These are phyloP conservation scores for Horisme vitalbata DNA, from an alignment of 2,888 invertebrate species.

Conservation along the genomic window DNA sequence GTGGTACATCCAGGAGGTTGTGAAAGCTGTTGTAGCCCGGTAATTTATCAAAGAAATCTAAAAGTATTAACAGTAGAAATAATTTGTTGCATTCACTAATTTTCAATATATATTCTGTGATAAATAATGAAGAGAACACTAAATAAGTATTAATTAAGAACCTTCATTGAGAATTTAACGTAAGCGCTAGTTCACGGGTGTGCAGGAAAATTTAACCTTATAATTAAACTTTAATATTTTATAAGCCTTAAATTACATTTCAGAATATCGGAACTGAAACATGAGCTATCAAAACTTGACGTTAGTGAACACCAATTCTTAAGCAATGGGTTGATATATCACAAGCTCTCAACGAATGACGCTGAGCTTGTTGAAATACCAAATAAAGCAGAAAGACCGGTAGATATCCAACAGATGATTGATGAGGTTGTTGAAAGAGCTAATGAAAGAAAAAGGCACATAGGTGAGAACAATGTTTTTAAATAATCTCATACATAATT, in stretches of 20 bases:
- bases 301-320: constrained; percentile 49
- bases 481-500: no score
- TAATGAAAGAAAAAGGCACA: constrained; percentile 35
- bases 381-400: constrained; percentile 37
- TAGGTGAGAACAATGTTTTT: constrained; percentile 21
- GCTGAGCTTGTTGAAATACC: constrained; percentile 47
- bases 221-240: no score
- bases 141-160: no score
- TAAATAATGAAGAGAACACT: no score
- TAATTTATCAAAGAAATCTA: constrained; percentile 25
- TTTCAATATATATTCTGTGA: no score
- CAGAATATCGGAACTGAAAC: constrained; percentile 63
- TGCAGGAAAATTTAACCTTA: no score
- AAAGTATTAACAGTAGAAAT: no score
- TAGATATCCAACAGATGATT: constrained; percentile 40
- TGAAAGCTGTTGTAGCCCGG: constrained; percentile 52
- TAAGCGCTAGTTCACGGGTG: no score
- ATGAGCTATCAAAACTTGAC: constrained; percentile 52
- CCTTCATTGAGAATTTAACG: no score
- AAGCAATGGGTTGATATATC: constrained; percentile 44
- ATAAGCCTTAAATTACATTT: constrained; percentile 22
- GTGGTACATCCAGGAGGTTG: constrained; percentile 43
- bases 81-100: no score
- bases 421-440: constrained; percentile 39
- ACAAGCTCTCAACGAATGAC: constrained; percentile 50